Conservation (phyloP, 2,113 vertebrate genomes). For the Herpetotheres cachinnans region DNA sequence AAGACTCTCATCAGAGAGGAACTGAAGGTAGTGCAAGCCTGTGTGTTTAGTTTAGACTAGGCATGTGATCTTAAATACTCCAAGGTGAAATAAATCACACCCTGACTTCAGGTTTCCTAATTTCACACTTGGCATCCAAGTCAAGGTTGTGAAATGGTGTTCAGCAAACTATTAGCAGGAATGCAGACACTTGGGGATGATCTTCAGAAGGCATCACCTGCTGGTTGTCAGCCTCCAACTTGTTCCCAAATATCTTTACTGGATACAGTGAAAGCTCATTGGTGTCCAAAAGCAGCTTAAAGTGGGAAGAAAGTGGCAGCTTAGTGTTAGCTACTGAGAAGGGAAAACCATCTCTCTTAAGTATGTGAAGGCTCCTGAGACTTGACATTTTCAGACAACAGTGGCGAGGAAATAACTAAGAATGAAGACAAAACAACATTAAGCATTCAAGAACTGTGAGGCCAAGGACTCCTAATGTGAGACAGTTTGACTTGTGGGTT, state of each 20-base stretch:
- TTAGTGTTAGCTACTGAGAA: not conserved
- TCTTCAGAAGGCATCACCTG: not conserved
- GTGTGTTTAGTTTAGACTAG: not conserved
- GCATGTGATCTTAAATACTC: fast-evolving
- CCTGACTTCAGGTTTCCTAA: not conserved
- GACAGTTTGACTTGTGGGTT: not conserved
- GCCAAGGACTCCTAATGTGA: not conserved
- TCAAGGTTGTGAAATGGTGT: not conserved
- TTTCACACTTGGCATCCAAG: not conserved
- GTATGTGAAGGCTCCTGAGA: not conserved
- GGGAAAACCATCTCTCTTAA: not conserved
- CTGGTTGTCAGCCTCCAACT: not conserved
- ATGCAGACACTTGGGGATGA: not conserved
- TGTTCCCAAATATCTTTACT: not conserved
- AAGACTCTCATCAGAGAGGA: not conserved
- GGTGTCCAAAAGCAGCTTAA: not conserved
- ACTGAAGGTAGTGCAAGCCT: not conserved
- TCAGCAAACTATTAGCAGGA: not conserved
- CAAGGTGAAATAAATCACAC: not conserved
- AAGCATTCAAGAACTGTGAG: not conserved
- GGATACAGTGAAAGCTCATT: not conserved
- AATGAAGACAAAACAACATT: not conserved
- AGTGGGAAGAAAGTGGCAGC: not conserved
- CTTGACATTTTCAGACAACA: not conserved
- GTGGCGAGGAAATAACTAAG: not conserved